Evolutionary conservation across 35 echinoderm and acorn worm genomes (phyloP).

Genomic region (Chiridota heheva): DNA sequence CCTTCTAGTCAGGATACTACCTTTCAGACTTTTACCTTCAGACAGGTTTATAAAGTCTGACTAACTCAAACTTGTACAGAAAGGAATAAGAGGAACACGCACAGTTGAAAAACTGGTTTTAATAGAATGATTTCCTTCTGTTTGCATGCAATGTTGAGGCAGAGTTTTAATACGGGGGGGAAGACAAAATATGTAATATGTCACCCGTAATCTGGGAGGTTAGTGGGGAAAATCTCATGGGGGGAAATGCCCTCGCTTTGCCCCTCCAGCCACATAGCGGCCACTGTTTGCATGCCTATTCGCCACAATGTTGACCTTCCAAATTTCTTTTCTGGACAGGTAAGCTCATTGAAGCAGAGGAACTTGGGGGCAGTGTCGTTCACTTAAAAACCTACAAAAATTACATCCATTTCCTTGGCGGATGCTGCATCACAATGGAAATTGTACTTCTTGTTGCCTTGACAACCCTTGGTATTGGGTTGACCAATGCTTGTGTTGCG

Average conservation of each 20-base stretch:
- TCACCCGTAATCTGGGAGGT: neutral
- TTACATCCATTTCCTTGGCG: conserved; percentile 64
- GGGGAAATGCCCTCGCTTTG: too few species aligned
- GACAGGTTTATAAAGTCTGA: too few species aligned
- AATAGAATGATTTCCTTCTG: too few species aligned
- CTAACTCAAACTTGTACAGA: too few species aligned
- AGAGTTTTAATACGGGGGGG: neutral
- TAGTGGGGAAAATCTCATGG: neutral
- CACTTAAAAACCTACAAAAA: conserved; percentile 41
- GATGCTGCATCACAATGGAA: conserved; percentile 8
- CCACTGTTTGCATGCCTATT: too few species aligned
- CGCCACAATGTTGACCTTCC: too few species aligned
- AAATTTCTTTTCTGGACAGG: conserved; percentile 27
- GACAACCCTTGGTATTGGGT: conserved; percentile 1
- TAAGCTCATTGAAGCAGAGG: conserved; percentile 66
- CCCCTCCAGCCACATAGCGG: neutral
- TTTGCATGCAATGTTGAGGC: too few species aligned
- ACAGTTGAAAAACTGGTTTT: too few species aligned
- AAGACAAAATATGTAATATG: neutral
- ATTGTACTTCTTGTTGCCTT: conserved; percentile 24
- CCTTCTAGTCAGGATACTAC: too few species aligned
- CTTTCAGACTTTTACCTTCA: too few species aligned
- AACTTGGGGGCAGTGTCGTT: conserved; percentile 38
- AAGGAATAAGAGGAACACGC: too few species aligned
- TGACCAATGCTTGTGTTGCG: conserved; percentile 62